Conservation (phyloP, 2,888 invertebrate genomes). For the Drosophila neutralis region DNA sequence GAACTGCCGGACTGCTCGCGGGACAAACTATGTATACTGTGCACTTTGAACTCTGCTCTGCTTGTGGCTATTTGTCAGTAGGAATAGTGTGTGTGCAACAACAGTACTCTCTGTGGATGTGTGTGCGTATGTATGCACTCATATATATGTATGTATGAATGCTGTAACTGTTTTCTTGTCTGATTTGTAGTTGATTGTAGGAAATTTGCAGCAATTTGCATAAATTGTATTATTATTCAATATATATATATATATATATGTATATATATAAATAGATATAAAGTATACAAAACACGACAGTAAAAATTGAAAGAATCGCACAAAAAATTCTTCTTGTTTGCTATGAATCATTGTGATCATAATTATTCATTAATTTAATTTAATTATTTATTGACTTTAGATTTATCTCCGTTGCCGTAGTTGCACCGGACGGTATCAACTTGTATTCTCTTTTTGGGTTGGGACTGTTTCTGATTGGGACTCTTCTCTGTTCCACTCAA, state of each 20-base stretch:
- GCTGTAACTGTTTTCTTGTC: constrained; percentile 18
- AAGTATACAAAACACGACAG: constrained; percentile 10
- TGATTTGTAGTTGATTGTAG: constrained; percentile 65
- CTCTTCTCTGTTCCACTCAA: neutral
- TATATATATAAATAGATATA: constrained; percentile 3
- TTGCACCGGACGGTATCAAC: constrained; percentile 61
- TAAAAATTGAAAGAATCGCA: constrained; percentile 5
- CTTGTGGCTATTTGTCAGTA: constrained; percentile 37
- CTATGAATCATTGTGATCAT: neutral
- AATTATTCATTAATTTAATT: constrained; percentile 1
- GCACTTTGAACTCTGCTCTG: constrained; percentile 2
- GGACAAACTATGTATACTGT: constrained; percentile 4
- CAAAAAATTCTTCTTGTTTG: neutral
- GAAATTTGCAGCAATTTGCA: constrained; percentile 61
- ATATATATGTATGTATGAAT: constrained; percentile 1
- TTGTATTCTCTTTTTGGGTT: constrained; percentile 17
- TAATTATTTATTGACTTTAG: constrained; percentile 46
- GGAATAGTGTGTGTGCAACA: constrained; percentile 40
- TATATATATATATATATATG: neutral
- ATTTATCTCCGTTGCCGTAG: constrained; percentile 30
- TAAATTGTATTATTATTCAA: constrained; percentile 30
- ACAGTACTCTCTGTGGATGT: constrained; percentile 33
- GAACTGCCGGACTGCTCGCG: constrained; percentile 20
- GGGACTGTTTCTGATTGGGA: constrained; percentile 4
- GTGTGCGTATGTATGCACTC: neutral